A percentile compares a stretch with the other conserved stretches of the same genome.
phyloP scores from a whole-genome alignment of 1,140 invertebrate genomes.

The Thalassaphorura encarpata region DNA sequence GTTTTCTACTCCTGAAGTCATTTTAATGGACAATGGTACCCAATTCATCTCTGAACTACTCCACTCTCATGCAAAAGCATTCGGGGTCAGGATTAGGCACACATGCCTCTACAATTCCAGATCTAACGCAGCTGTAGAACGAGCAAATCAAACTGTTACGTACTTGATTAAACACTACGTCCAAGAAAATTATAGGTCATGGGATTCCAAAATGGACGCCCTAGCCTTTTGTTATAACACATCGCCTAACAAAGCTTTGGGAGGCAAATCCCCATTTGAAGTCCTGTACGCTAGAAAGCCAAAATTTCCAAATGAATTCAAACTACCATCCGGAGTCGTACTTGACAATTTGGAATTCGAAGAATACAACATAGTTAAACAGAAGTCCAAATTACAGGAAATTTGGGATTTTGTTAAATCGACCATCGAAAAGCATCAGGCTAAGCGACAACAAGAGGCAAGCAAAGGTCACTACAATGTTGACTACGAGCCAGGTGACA shows the following conservation, averaged over 20 bases:
- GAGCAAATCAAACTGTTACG: neutral
- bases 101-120: neutral
- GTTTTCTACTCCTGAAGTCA: neutral
- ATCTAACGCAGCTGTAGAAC: neutral
- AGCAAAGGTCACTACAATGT: too few species aligned
- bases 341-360: too few species aligned
- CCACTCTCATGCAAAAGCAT: neutral
- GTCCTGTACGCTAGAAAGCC: neutral
- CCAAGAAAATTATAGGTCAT: neutral
- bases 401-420: too few species aligned
- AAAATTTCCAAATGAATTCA: neutral
- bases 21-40: neutral
- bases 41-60: neutral
- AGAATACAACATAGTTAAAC: too few species aligned
- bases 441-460: too few species aligned
- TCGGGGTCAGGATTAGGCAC: neutral
- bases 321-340: too few species aligned
- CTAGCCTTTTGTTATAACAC: neutral
- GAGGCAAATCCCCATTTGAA: neutral
- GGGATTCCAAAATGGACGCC: neutral
- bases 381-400: too few species aligned
- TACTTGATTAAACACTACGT: neutral
- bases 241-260: too few species aligned
- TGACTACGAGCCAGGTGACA: too few species aligned
- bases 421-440: too few species aligned